A percentile compares a stretch with the other conserved stretches of the same genome.
These are phyloP conservation scores for Coturnix japonica DNA, from an alignment of 2,113 vertebrate species.

Conservation along the genomic window DNA sequence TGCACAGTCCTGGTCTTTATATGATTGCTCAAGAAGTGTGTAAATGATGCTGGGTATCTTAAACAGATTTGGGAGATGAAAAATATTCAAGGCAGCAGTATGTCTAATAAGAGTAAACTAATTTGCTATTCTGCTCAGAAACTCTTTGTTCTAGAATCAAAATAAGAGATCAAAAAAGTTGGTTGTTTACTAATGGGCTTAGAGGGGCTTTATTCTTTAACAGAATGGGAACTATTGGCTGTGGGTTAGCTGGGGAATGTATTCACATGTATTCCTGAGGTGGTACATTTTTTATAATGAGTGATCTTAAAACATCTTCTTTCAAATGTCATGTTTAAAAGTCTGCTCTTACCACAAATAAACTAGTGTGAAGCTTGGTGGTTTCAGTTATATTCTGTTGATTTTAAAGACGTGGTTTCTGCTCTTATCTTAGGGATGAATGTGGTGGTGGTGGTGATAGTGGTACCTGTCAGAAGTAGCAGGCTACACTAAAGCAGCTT, in stretches of 20 bases:
- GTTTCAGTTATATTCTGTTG: neutral
- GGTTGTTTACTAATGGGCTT: neutral
- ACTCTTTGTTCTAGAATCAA: slow-evolving; percentile 49
- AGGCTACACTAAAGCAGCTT: neutral
- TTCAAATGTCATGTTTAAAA: slow-evolving; percentile 37
- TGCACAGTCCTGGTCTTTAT: neutral
- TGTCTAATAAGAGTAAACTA: neutral
- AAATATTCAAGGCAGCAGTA: neutral
- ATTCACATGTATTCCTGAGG: slow-evolving; percentile 28
- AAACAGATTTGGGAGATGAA: neutral
- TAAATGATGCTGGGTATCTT: neutral
- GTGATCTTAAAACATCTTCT: slow-evolving; percentile 3
- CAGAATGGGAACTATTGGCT: slow-evolving; percentile 12
- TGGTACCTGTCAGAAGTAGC: neutral
- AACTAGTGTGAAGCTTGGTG: neutral
- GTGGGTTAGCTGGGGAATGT: slow-evolving; percentile 17
- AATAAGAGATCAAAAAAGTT: slow-evolving; percentile 53
- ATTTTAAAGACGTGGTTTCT: neutral
- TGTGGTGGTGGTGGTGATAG: neutral
- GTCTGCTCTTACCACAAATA: neutral
- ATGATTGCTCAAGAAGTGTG: neutral
- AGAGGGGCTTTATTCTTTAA: slow-evolving; percentile 36
- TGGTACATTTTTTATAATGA: slow-evolving; percentile 51
- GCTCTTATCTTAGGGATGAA: neutral
- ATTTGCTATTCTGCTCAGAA: slow-evolving; percentile 29